Base-by-base conservation (phyloP, 1,140 invertebrate genomes). In the Neoseiulus cucumeris region DNA sequence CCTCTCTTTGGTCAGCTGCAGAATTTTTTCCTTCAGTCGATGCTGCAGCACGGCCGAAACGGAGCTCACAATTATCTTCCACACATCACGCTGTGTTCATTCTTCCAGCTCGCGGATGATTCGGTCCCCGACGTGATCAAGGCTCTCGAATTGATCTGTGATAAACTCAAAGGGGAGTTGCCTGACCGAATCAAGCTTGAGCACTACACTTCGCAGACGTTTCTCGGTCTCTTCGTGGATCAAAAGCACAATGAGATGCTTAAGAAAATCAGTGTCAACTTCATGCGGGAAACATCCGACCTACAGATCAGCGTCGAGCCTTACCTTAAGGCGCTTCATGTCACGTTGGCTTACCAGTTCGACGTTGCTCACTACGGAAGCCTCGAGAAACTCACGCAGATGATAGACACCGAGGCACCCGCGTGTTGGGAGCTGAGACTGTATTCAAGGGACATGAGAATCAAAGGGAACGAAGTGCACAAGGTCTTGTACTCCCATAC, bases 311-410 rank as follows among this genome's bases (percentile, higher is more conserved):
- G 29, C 45, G 73, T 86, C 66, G 85, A 88, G 72, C 82, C 84
- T 0, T 84, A 86, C 72, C 82, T 84, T 22, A 90, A 91, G 75
- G 87, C 86, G 14, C 76, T 91, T 17, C 89, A 92, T 74, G 77
- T 93, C 68, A 90, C 89, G 1, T 75, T 92, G 68, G 87, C 89
- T 4, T 91, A 91, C 77, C 86, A 89, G 76, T 91, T 91, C 74
- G 81, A 83, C 20, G 77, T 80, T 64, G 78, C 79, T 25, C 82
- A 86, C 30, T 89, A 84, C 73, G 80, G 84, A 68, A 74, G 80
- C 29, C 78, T 93, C 22, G 84, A 87, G 75, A 76, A 76, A 12
- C 77, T 90, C 70, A 85, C 87, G 29, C 82, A 86, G 70, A 70
- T 72, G 39, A 76, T 92, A 41, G 81, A 85, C 70, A 77, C 83